A percentile compares a stretch with the other conserved stretches of the same genome.
Evolutionary conservation across 1,140 invertebrate genomes (phyloP).

Genomic region (Ephestia elutella): DNA sequence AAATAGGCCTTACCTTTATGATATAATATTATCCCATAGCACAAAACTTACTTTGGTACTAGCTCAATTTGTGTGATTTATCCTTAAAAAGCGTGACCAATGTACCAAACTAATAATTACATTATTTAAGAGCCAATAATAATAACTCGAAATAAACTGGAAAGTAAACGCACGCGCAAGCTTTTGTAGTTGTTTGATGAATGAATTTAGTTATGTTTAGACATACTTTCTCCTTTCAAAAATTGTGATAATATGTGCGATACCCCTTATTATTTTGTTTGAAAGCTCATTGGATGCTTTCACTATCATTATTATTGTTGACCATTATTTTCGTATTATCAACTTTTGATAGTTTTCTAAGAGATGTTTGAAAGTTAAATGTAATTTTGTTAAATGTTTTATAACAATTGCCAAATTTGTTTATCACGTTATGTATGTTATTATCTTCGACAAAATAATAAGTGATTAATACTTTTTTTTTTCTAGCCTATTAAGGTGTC

Average conservation of each 20-base stretch:
- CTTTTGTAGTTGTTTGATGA: conserved; percentile 14
- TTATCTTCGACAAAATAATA: no score
- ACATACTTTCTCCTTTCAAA: conserved; percentile 42
- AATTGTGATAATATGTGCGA: conserved; percentile 53
- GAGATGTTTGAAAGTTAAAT: background rate
- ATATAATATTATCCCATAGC: no score
- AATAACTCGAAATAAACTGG: background rate
- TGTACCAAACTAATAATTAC: background rate
- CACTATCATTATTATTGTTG: conserved; percentile 48
- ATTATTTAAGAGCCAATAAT: background rate
- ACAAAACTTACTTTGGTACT: no score
- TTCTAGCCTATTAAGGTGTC: no score
- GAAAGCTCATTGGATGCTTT: conserved; percentile 48
- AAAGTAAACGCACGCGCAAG: background rate
- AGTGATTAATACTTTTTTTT: no score
- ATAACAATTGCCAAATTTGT: no score
- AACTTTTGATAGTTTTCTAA: background rate
- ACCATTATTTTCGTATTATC: conserved; percentile 37
- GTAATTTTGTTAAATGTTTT: background rate
- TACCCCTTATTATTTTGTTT: conserved; percentile 52
- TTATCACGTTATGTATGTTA: no score
- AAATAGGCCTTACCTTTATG: no score
- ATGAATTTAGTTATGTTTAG: conserved; percentile 19
- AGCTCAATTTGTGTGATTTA: no score
- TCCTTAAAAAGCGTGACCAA: no score